These are phyloP conservation scores for Dryoscopus gambensis DNA, from an alignment of 2,113 vertebrate species.

Conservation along the genomic window DNA sequence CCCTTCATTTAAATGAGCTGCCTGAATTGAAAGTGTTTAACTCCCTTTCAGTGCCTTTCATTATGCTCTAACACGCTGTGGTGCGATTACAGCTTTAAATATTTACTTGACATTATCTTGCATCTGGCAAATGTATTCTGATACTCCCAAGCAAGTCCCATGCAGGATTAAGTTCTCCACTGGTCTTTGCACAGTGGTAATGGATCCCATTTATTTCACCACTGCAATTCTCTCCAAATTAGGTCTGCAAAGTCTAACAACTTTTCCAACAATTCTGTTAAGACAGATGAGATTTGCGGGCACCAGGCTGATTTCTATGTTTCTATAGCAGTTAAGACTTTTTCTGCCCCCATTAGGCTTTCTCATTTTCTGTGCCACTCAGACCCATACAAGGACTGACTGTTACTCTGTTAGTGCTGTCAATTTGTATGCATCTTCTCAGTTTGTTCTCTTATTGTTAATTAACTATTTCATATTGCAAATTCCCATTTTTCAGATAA, in stretches of 20 bases:
- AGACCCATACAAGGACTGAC: not conserved
- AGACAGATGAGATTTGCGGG: not conserved
- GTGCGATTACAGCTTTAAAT: not conserved
- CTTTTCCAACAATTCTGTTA: not conserved
- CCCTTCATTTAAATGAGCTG: not conserved
- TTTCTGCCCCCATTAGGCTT: not conserved
- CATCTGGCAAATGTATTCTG: not conserved
- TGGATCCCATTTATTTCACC: not conserved
- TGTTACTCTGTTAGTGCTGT: not conserved
- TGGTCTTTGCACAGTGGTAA: not conserved
- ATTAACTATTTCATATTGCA: conserved; percentile 15
- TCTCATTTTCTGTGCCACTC: not conserved
- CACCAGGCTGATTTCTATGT: not conserved
- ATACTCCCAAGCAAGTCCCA: not conserved
- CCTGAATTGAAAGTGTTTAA: not conserved
- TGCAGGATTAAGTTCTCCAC: not conserved
- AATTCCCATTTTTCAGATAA: not conserved
- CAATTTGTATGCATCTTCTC: not conserved
- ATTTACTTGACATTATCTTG: conserved; percentile 20
- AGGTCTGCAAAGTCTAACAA: not conserved
- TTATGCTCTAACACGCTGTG: not conserved
- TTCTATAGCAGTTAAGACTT: not conserved
- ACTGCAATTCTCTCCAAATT: not conserved
- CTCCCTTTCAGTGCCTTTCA: not conserved
- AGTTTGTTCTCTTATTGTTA: not conserved